Conservation (phyloP, 1,140 invertebrate species). For the Aphidius ervi region DNA sequence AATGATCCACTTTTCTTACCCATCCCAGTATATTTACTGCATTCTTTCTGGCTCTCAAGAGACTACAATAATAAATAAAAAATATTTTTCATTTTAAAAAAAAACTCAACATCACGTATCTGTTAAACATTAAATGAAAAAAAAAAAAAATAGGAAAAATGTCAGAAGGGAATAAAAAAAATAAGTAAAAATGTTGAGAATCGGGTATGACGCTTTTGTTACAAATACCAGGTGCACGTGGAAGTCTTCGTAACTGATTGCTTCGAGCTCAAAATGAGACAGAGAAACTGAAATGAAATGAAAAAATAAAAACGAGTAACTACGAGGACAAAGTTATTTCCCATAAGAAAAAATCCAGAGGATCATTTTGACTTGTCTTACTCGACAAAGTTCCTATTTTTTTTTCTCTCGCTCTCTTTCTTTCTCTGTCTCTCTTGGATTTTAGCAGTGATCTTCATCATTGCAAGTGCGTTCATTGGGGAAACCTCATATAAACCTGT, state of each 20-base stretch:
- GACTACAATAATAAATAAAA: background rate
- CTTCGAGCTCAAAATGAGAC: background rate
- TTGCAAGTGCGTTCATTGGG: slow-evolving; percentile 5
- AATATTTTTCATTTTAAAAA: slow-evolving; percentile 1
- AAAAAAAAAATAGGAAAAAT: background rate
- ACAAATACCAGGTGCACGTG: slow-evolving; percentile 10
- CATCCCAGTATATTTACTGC: slow-evolving; percentile 4
- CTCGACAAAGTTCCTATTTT: background rate
- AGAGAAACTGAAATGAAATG: background rate
- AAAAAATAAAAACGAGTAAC: slow-evolving; percentile 1
- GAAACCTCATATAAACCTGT: slow-evolving; percentile 14
- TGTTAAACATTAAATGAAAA: slow-evolving; percentile 14
- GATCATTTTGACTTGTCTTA: too few species aligned
- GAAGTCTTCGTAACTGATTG: slow-evolving; percentile 3
- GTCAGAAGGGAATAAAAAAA: background rate
- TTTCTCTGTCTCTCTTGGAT: background rate
- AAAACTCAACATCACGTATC: slow-evolving; percentile 15
- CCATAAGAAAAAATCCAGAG: background rate
- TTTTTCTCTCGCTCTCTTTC: background rate
- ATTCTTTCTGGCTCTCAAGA: slow-evolving; percentile 12
- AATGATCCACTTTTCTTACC: slow-evolving; percentile 3
- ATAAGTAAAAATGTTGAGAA: too few species aligned
- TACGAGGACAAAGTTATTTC: slow-evolving; percentile 3
- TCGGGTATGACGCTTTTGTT: background rate
- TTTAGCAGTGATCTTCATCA: slow-evolving; percentile 12